Conservation (phyloP, 2,113 vertebrate species). For the Caloenas nicobarica region DNA sequence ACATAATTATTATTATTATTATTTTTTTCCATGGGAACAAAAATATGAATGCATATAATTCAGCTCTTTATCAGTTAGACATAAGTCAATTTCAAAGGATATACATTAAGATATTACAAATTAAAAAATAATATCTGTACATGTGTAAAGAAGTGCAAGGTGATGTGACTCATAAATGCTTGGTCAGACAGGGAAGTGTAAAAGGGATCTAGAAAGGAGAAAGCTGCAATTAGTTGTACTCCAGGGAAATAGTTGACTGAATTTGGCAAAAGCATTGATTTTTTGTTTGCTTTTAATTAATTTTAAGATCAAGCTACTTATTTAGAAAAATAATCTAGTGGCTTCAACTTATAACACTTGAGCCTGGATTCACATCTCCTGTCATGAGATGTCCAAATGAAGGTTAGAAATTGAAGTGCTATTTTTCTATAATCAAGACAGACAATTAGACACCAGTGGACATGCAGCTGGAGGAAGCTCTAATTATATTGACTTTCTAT, state of each 20-base stretch:
- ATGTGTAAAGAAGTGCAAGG: neutral
- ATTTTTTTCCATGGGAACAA: neutral
- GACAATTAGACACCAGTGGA: neutral
- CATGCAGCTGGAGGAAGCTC: neutral
- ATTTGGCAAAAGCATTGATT: neutral
- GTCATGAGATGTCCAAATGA: neutral
- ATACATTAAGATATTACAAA: neutral
- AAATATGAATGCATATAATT: neutral
- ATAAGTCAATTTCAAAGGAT: neutral
- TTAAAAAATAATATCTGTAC: neutral
- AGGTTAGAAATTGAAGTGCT: neutral
- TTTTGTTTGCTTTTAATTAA: neutral
- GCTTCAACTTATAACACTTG: neutral
- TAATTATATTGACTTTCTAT: neutral
- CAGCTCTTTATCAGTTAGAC: neutral
- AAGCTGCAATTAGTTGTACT: neutral
- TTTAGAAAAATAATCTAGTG: neutral
- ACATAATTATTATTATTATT: neutral
- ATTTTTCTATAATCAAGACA: neutral
- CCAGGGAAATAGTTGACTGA: neutral
- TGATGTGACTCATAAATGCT: neutral
- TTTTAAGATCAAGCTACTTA: neutral
- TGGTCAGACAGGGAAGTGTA: neutral
- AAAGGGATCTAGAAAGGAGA: neutral
- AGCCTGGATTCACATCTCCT: neutral